Conservation (phyloP, 2,113 vertebrate species). For the Pongo abelii region DNA sequence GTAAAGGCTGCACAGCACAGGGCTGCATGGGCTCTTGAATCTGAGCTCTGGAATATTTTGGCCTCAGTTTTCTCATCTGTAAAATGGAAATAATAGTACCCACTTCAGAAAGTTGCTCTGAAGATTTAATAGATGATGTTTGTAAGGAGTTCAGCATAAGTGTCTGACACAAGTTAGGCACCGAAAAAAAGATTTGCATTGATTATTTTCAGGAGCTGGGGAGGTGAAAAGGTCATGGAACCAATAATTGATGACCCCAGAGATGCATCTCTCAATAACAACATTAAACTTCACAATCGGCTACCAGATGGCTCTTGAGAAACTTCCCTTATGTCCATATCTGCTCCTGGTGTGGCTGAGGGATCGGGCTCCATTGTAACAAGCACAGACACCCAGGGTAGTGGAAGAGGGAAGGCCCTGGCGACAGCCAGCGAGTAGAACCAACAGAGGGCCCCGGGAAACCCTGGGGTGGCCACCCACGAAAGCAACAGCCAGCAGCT, state of each 20-base stretch:
- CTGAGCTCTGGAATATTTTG: neutral
- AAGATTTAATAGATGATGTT: neutral
- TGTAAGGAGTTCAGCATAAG: neutral
- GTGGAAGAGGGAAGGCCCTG: neutral
- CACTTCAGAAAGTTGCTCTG: neutral
- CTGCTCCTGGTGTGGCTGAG: neutral
- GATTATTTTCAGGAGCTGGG: neutral
- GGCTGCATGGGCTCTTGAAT: neutral
- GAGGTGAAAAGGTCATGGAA: neutral
- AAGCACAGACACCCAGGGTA: accelerated
- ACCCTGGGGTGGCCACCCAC: neutral
- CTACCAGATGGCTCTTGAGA: neutral
- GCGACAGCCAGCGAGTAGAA: too few species aligned
- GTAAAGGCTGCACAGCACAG: neutral
- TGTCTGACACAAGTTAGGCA: neutral
- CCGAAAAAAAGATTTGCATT: neutral
- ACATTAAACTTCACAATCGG: neutral
- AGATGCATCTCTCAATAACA: neutral
- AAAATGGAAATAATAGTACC: neutral
- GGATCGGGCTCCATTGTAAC: neutral
- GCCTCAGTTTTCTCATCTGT: neutral
- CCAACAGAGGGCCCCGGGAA: neutral
- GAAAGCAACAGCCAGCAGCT: neutral
- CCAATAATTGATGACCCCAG: neutral
- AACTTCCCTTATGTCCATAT: neutral